A percentile compares a stretch with the other conserved stretches of the same genome.
Evolutionary conservation across 1,140 invertebrate genomes (phyloP).

Genomic region (Odontomachus brunneus): DNA sequence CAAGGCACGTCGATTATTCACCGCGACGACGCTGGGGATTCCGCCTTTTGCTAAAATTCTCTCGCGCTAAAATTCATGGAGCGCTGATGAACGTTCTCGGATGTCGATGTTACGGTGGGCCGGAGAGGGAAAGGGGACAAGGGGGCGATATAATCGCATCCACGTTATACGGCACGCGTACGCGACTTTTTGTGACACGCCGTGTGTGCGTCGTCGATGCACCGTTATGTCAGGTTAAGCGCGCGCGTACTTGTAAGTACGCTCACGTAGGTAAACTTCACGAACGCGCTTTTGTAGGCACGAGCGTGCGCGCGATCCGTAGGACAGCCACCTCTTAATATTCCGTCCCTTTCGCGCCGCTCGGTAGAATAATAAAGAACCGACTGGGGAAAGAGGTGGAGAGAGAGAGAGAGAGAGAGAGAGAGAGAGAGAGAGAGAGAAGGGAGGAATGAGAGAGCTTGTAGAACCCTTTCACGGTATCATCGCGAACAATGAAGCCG

Average conservation of each 20-base stretch:
- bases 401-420: too few relatives aligned
- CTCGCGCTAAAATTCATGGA: too few relatives aligned
- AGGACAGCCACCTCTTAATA: conserved; percentile 68
- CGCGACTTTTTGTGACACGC: not conserved
- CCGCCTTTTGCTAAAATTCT: too few relatives aligned
- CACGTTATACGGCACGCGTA: not conserved
- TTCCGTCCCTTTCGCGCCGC: conserved; percentile 66
- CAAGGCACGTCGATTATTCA: too few relatives aligned
- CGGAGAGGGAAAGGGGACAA: not conserved
- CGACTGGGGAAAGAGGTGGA: not conserved
- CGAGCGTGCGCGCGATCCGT: conserved; percentile 49
- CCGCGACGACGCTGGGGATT: too few relatives aligned
- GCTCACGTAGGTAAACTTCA: conserved; percentile 74
- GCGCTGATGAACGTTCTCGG: too few relatives aligned
- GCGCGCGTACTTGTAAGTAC: conserved; percentile 67
- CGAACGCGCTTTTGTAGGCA: conserved; percentile 65
- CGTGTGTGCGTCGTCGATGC: conserved; percentile 1
- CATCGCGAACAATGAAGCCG: conserved; percentile 6
- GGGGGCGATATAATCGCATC: conserved; percentile 28
- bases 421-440: too few relatives aligned
- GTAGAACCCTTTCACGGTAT: conserved; percentile 21
- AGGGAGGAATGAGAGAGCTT: not conserved
- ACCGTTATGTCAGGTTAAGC: conserved; percentile 65
- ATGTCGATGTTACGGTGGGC: too few relatives aligned
- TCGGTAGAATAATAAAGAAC: conserved; percentile 72